Evolutionary conservation across 2,888 invertebrate species (phyloP).

Genomic region (Tipula helvola): DNA sequence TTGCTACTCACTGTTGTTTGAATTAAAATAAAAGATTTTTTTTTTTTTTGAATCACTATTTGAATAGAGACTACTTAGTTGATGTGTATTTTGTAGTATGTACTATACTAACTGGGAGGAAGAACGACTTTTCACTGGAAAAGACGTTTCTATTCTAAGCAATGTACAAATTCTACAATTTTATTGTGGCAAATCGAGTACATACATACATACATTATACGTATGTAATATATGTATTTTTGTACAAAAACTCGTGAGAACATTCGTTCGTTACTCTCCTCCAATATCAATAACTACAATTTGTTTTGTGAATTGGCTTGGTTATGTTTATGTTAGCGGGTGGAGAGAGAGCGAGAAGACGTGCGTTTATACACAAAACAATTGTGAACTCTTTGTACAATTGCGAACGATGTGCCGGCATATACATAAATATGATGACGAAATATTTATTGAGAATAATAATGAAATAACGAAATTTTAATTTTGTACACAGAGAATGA

Average conservation of each 20-base stretch:
- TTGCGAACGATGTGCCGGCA: neutral
- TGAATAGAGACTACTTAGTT: neutral
- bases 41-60: too few species aligned
- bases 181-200: neutral
- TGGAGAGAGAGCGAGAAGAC: neutral
- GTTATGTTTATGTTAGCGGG: neutral
- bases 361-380: too few species aligned
- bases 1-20: neutral
- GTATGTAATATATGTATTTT: neutral
- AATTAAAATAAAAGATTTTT: neutral
- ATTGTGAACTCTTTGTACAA: neutral
- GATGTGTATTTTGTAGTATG: too few species aligned
- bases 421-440: neutral
- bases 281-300: neutral
- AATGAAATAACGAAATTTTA: neutral
- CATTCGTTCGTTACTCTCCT: neutral
- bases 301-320: neutral
- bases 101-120: neutral
- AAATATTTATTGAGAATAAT: neutral
- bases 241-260: neutral
- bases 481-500: neutral
- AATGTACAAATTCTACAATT: neutral
- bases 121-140: neutral
- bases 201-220: too few species aligned
- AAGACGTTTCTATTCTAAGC: neutral